Percentiles rank a stretch among this genome's conserved stretches.
phyloP scores from a whole-genome alignment of 2,888 invertebrate species.

The Cephus runcator region DNA sequence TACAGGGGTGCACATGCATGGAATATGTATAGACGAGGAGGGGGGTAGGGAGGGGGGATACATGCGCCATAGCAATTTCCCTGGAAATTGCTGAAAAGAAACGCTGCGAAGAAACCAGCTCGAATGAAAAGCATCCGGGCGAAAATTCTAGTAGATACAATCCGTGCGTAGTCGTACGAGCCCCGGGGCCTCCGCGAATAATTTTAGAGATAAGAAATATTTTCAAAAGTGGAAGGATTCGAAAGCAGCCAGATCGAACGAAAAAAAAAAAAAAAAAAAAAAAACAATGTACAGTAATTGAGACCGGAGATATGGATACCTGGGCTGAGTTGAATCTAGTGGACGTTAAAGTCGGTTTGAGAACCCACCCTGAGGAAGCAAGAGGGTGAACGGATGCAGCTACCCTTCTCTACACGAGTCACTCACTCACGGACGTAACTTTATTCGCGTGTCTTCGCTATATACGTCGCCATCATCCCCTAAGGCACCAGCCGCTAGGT shows the following conservation, averaged over 20 bases:
- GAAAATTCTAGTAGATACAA: constrained; percentile 33
- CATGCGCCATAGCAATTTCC: constrained; percentile 37
- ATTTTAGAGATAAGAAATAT: not conserved
- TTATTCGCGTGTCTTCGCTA: constrained; percentile 46
- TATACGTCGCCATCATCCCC: not conserved
- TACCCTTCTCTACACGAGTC: constrained; percentile 5
- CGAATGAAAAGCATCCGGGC: not conserved
- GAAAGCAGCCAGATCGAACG: not conserved
- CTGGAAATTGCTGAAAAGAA: constrained; percentile 41
- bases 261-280: not conserved
- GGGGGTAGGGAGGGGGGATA: not conserved
- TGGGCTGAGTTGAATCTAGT: not conserved
- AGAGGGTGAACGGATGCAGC: too few relatives aligned
- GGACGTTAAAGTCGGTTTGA: not conserved
- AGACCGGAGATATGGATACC: not conserved
- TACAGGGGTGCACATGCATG: not conserved
- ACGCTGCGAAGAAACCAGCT: constrained; percentile 8
- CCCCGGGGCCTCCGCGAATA: not conserved
- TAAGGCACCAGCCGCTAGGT: constrained; percentile 21
- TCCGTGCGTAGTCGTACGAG: constrained; percentile 25
- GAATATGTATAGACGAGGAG: not conserved
- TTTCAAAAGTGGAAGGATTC: not conserved
- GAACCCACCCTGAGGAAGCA: not conserved
- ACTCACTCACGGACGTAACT: constrained; percentile 35
- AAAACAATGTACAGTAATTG: not conserved